A percentile compares a stretch with the other conserved stretches of the same genome.
phyloP scores from a whole-genome alignment of 2,797 vertebrate genomes.

The Atherinosoma microstoma region DNA sequence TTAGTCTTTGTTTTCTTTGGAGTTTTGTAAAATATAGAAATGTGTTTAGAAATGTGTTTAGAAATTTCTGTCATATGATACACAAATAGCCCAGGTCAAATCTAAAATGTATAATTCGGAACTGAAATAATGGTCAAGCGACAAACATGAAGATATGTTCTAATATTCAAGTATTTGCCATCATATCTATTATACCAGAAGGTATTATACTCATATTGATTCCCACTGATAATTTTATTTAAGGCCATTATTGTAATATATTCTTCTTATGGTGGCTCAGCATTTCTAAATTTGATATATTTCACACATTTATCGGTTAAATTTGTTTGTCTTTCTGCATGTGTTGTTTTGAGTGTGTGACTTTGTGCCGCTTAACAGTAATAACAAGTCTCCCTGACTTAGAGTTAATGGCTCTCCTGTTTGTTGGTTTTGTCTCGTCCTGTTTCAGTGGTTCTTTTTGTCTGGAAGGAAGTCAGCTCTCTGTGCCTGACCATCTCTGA shows the following conservation, averaged over 20 bases:
- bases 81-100: background rate
- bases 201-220: no score
- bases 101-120: background rate
- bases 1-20: no score
- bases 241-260: background rate
- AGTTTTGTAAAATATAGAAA: no score
- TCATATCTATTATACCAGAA: no score
- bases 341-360: conserved; percentile 16
- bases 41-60: no score
- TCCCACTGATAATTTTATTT: no score
- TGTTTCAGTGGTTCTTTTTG: conserved; percentile 68
- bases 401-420: conserved; percentile 64
- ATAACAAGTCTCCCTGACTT: conserved; percentile 44
- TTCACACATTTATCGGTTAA: background rate
- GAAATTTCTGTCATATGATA: background rate
- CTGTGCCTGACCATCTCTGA: conserved; percentile 67
- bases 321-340: conserved; percentile 14
- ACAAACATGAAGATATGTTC: background rate
- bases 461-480: conserved; percentile 64
- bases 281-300: background rate
- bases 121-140: background rate
- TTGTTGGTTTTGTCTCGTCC: conserved; percentile 74
- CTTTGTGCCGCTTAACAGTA: conserved; percentile 41
- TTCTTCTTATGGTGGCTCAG: background rate
- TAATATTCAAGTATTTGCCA: background rate